Evolutionary conservation across 2,888 invertebrate genomes (phyloP), one percentile per base, ranked within the genome.

Genomic region (Chirona hameri): DNA sequence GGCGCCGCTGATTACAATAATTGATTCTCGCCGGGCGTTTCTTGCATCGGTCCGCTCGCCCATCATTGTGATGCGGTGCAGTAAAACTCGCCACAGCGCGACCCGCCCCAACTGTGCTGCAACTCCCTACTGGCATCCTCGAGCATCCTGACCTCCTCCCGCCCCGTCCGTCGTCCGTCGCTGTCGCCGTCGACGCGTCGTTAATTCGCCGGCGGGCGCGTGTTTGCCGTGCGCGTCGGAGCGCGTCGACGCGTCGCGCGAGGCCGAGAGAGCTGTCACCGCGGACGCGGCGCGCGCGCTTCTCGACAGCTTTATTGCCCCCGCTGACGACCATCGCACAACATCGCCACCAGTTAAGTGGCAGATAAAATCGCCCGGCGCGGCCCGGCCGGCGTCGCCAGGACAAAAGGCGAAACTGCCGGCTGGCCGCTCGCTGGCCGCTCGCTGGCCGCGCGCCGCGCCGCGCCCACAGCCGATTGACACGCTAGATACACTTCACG

Each of bases 391-490:
- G 14, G 39, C 39, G 76, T 14, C 29, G 76, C 76, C 9, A 39
- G 76, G 39, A 76, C 76, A 76, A 76, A 76, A 76, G 76, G 76
- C 76, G 76, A 72, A 72, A 76, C 39, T 76, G 76, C 39, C 65
- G 65, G 65, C 65, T 21, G 76, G 76, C 72, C 24, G 46, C 31
- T 18, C 27, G 5, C 10, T 10, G 27, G 48, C 48, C 48, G 48
- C 48, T 7, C 52, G 52, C 52, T 52, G 52, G 52, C 52, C 52
- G 52, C 52, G 15, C 15, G 15, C 52, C 52, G 52, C 18, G 52
- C 52, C 52, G 52, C 52, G 69, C 29, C 69, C n/a, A 27, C 69
- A 14, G 29, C 76, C 39, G 76, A 76, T 76, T 18, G 76, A 46
- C 76, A 46, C 76, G 46, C 39, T 39, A 76, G 76, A 76, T 76